Conservation (phyloP, 2,113 vertebrate species). For the Triplophysa dalaica region DNA sequence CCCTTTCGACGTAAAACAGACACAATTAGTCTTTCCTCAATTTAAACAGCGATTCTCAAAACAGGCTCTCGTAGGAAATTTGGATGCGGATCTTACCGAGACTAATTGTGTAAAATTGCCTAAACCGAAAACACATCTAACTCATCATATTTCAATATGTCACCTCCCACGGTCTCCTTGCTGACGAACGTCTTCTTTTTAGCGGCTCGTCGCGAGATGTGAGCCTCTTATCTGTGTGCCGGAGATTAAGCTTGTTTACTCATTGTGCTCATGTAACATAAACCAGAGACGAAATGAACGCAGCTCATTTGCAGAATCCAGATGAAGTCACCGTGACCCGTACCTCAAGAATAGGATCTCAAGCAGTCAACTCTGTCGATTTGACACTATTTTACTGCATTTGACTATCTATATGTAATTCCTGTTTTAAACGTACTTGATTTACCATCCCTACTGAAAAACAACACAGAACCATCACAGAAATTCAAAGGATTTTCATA, state of each 20-base stretch:
- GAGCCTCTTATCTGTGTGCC: neutral
- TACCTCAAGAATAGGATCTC: neutral
- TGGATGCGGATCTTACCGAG: neutral
- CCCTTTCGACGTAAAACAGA: neutral
- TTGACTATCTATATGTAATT: too few species aligned
- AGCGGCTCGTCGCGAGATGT: neutral
- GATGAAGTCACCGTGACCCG: neutral
- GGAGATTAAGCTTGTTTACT: slow-evolving; percentile 22
- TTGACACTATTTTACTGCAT: neutral
- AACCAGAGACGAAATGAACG: slow-evolving; percentile 7
- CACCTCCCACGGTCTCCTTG: neutral
- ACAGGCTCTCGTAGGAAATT: neutral
- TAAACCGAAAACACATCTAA: slow-evolving; percentile 1
- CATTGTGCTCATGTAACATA: slow-evolving; percentile 24
- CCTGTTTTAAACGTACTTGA: too few species aligned
- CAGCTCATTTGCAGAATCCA: neutral
- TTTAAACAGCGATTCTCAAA: neutral
- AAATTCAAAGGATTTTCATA: too few species aligned
- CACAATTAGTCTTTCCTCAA: neutral
- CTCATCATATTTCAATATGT: slow-evolving; percentile 12
- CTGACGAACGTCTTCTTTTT: slow-evolving; percentile 7
- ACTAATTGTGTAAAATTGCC: neutral
- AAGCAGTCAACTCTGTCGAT: neutral
- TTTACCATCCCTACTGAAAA: too few species aligned
- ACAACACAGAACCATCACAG: too few species aligned